Percentiles rank a stretch among this genome's conserved stretches.
Conservation (phyloP, 2,797 vertebrate species). For the Sebastes oblongus region DNA sequence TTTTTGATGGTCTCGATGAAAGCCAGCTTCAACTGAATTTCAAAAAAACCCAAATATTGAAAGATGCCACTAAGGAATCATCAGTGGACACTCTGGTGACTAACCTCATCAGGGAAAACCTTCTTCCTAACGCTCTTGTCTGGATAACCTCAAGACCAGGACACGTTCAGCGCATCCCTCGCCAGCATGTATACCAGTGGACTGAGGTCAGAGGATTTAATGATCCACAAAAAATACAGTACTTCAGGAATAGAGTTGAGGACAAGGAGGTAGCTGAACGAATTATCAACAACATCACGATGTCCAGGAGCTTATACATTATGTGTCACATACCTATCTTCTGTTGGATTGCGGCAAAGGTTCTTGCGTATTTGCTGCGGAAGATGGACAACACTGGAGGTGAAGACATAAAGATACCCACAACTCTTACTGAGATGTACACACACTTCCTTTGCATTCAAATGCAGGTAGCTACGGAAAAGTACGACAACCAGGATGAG, state of each 20-base stretch:
- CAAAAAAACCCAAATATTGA: neutral
- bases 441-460: constrained; percentile 42
- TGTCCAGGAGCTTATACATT: constrained; percentile 46
- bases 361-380: constrained; percentile 25
- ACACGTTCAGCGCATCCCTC: constrained; percentile 18
- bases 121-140: constrained; percentile 39
- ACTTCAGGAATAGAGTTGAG: constrained; percentile 41
- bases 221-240: constrained; percentile 40
- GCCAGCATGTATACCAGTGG: neutral
- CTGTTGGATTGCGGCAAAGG: constrained; percentile 57
- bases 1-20: constrained; percentile 63
- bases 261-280: constrained; percentile 20
- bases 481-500: neutral
- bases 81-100: constrained; percentile 48
- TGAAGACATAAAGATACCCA: constrained; percentile 16
- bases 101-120: constrained; percentile 36
- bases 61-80: neutral
- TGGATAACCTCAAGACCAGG: constrained; percentile 65
- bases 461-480: constrained; percentile 2
- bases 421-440: constrained; percentile 55
- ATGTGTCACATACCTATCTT: constrained; percentile 70
- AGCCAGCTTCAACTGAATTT: constrained; percentile 46
- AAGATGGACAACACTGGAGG: neutral
- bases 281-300: constrained; percentile 23
- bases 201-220: constrained; percentile 55